These are phyloP conservation scores for Tenodera sinensis DNA, from an alignment of 2,888 invertebrate genomes.

Conservation along the genomic window DNA sequence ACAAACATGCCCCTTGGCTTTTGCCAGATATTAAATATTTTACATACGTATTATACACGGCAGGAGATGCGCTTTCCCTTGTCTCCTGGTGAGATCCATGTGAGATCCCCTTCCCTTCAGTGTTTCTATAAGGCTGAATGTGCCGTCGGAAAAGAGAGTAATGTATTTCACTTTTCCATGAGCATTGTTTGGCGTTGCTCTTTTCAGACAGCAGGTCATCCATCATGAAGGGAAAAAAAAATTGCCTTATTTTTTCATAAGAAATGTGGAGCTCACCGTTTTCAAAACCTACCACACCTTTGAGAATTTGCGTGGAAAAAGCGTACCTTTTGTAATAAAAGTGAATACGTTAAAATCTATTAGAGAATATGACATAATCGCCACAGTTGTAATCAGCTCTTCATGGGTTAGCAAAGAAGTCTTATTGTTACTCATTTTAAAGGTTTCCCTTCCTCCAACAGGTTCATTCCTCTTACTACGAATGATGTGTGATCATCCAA, in stretches of 20 bases:
- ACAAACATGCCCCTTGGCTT: background rate
- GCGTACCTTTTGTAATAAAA: no score
- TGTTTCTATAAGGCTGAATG: background rate
- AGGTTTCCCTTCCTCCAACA: no score
- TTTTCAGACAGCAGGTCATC: background rate
- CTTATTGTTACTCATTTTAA: no score
- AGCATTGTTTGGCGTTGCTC: background rate
- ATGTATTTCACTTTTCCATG: background rate
- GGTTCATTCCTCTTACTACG: no score
- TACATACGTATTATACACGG: background rate
- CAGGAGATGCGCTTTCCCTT: background rate
- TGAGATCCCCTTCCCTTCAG: background rate
- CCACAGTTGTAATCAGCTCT: no score
- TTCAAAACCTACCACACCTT: no score
- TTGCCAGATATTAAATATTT: background rate
- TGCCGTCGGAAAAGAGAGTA: background rate
- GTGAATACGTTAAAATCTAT: no score
- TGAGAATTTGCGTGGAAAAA: no score
- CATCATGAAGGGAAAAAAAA: background rate
- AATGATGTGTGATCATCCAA: no score
- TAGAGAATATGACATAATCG: no score
- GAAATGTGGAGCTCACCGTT: background rate
- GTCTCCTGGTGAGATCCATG: background rate
- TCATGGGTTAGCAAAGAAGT: no score
- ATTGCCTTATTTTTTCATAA: background rate